Conservation (phyloP, 2,888 invertebrate genomes). For the Cinara cedri region DNA sequence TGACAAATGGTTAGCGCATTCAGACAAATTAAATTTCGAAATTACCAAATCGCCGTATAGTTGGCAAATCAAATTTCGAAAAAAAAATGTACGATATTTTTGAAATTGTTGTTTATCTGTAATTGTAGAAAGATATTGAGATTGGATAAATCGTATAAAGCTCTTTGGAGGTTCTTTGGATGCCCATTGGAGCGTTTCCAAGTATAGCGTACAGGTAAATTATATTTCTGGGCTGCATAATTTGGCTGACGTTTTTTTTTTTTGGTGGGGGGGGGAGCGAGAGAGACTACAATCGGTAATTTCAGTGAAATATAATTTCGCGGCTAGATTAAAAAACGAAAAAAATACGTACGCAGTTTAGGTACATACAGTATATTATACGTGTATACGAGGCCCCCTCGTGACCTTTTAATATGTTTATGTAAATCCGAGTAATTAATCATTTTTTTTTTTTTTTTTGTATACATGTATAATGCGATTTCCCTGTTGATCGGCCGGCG, state of each 20-base stretch:
- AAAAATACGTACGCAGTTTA: not conserved
- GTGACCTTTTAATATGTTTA: conserved; percentile 56
- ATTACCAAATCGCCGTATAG: no score
- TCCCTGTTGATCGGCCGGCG: conserved; percentile 55
- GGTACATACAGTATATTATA: conserved; percentile 11
- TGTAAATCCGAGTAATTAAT: conserved; percentile 57
- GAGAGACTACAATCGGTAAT: conserved; percentile 14
- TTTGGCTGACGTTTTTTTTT: conserved; percentile 33
- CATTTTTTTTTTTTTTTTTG: conserved; percentile 26
- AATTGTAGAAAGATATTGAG: no score
- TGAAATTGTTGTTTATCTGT: no score
- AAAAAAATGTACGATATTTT: no score
- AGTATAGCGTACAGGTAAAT: conserved; percentile 16
- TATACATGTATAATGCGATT: conserved; percentile 49
- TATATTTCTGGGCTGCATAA: conserved; percentile 29
- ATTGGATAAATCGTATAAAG: no score
- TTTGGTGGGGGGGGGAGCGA: not conserved
- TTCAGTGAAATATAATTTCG: conserved; percentile 27
- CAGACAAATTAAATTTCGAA: no score
- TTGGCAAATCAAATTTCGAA: no score
- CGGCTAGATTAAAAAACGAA: conserved; percentile 45
- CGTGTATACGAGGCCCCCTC: not conserved
- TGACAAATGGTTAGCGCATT: no score
- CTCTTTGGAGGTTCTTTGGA: no score
- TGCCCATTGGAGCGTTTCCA: not conserved